Conservation (phyloP, 2,888 invertebrate species). For the Tryphoninae sp. region DNA sequence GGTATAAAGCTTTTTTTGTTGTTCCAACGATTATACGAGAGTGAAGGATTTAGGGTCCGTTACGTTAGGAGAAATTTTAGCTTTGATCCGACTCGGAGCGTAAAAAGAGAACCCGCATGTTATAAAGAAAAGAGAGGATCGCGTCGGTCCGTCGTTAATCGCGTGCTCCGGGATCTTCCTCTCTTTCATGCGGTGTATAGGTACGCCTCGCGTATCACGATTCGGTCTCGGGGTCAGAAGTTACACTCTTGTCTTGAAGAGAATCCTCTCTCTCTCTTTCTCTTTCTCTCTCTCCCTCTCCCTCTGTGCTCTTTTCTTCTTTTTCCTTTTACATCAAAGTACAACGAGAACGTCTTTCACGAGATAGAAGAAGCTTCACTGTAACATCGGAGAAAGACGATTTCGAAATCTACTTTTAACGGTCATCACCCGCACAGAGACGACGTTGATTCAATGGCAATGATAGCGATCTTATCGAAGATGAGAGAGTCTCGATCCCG, state of each 20-base stretch:
- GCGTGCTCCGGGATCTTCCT: constrained; percentile 48
- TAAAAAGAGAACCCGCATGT: constrained; percentile 48
- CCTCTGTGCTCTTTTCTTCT: constrained; percentile 7
- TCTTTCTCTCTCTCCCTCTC: constrained; percentile 14
- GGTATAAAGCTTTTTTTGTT: constrained; percentile 17
- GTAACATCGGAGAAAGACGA: not conserved
- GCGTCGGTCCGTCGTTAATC: constrained; percentile 50
- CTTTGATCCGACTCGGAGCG: constrained; percentile 32
- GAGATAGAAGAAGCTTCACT: constrained; percentile 13
- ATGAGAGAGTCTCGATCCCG: not conserved
- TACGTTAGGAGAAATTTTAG: constrained; percentile 33
- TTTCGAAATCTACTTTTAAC: constrained; percentile 54
- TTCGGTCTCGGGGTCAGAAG: constrained; percentile 59
- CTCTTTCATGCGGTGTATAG: constrained; percentile 25
- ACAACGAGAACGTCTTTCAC: constrained; percentile 1
- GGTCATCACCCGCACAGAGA: constrained; percentile 43
- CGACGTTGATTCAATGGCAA: constrained; percentile 35
- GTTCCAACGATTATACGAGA: constrained; percentile 29
- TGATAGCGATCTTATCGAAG: constrained; percentile 46
- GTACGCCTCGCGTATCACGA: constrained; percentile 47
- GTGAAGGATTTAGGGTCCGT: not conserved
- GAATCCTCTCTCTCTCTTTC: constrained; percentile 10
- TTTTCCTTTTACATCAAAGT: constrained; percentile 13
- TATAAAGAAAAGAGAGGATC: constrained; percentile 2
- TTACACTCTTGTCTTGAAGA: constrained; percentile 56